Percentiles rank a stretch among this genome's conserved stretches.
Conservation (phyloP, 2,797 vertebrate species). For the Sternotherus odoratus region DNA sequence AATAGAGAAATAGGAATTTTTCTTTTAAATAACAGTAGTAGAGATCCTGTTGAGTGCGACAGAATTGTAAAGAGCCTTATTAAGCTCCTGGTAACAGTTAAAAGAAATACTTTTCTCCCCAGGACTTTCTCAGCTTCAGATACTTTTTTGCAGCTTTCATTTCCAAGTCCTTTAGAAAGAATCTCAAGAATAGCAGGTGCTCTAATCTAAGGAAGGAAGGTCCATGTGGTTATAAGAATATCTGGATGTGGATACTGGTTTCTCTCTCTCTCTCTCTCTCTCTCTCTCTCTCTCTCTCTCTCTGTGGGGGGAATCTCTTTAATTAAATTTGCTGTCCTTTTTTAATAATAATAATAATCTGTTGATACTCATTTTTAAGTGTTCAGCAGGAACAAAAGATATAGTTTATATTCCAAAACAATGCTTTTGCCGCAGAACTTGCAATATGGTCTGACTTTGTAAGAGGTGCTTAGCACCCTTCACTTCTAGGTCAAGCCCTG, state of each 20-base stretch:
- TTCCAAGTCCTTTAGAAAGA: background rate
- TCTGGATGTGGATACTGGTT: background rate
- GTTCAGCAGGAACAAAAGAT: background rate
- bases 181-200: background rate
- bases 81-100: background rate
- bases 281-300: background rate
- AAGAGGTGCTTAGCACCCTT: background rate
- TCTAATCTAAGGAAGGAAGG: background rate
- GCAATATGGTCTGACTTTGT: background rate
- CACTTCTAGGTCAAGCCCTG: background rate
- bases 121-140: background rate
- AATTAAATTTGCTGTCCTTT: background rate
- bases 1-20: background rate
- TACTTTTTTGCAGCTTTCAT: background rate
- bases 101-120: background rate
- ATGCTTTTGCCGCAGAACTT: background rate
- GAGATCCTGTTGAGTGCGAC: background rate
- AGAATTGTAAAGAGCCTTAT: background rate
- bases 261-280: background rate
- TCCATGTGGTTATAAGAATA: background rate
- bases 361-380: background rate
- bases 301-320: background rate
- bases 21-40: background rate
- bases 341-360: no score
- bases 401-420: background rate